A percentile compares a stretch with the other conserved stretches of the same genome.
Evolutionary conservation across 2,888 invertebrate genomes (phyloP).

Genomic region (Octonoba sinensis): DNA sequence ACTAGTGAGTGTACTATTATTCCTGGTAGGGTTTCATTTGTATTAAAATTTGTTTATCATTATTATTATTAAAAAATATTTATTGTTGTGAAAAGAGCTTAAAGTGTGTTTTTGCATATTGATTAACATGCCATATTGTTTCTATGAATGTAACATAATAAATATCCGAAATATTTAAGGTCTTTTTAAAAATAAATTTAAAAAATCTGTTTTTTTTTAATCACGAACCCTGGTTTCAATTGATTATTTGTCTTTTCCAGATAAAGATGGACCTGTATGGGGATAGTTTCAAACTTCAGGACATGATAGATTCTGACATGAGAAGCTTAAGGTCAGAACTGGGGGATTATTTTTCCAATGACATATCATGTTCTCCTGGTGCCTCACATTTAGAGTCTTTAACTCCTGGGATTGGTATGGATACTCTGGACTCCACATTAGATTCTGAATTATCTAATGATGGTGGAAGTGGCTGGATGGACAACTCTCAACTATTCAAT

Average conservation of each 20-base stretch:
- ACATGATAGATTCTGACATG: slow-evolving; percentile 91
- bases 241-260: slow-evolving; percentile 7
- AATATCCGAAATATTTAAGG: no score
- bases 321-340: slow-evolving; percentile 79
- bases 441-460: slow-evolving; percentile 45
- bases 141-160: no score
- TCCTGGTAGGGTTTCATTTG: no score
- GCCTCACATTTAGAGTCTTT: slow-evolving; percentile 2
- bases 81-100: no score
- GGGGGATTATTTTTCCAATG: slow-evolving; percentile 79
- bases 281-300: slow-evolving; percentile 76
- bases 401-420: slow-evolving; percentile 16
- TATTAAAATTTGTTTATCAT: no score
- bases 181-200: no score
- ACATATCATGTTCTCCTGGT: slow-evolving; percentile 37
- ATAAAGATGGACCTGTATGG: slow-evolving; percentile 36
- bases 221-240: no score
- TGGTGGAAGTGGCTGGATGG: slow-evolving; percentile 30
- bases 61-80: no score
- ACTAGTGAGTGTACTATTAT: no score
- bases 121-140: no score
- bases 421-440: slow-evolving; percentile 26
- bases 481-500: slow-evolving; percentile 39
- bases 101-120: no score
- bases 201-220: no score